Evolutionary conservation across 2,113 vertebrate species (phyloP), one percentile per base, ranked within the genome.

Genomic region (Poeciliopsis prolifica): DNA sequence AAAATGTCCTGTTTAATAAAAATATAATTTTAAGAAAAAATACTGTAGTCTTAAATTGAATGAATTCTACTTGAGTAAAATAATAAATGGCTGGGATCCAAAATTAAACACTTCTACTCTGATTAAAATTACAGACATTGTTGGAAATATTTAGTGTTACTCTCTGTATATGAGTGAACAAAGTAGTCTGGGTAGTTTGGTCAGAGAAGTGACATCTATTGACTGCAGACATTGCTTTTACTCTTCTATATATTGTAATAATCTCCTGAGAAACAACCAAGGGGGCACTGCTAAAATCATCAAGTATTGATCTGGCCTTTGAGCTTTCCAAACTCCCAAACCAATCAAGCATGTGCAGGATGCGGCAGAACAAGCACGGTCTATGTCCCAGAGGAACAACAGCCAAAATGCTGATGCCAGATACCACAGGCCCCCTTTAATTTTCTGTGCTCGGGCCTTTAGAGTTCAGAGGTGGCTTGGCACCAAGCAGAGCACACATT

Each of bases 1-100:
- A 61, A 37, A 62, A 72, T 72, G 15, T 44, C 26, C 44, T 72
- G 37, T 73, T 65, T 12, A 61, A 61, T 61, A 37, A 71, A 65
- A 42, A 17, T 10, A 9, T 28, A 31, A 30, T 14, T 5, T 62
- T 3, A 26, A 11, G 17, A 10, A 71, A 61, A 42, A 42, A 14
- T 28, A 30, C 58, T 28, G 15, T n/a, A 29, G 61, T 22, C 15
- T 29, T 61, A 15, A 15, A 40, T 35, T n/a, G 11, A 28, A 19
- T 29, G 26, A 48, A 11, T 63, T 31, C 22, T 14, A 63, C 26
- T 13, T 17, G 4, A 29, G 15, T 3, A 40, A 33, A 60, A 28
- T 4, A 8, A 35, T 17, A 15, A 7, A 7, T 22, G 26, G 29
- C 70, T 24, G 28, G n/a, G 10, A 24, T 28, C 15, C n/a, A 63